Percentiles rank a stretch among this genome's conserved stretches.
Conservation (phyloP, 2,888 invertebrate species). For the Pinctada fucata region DNA sequence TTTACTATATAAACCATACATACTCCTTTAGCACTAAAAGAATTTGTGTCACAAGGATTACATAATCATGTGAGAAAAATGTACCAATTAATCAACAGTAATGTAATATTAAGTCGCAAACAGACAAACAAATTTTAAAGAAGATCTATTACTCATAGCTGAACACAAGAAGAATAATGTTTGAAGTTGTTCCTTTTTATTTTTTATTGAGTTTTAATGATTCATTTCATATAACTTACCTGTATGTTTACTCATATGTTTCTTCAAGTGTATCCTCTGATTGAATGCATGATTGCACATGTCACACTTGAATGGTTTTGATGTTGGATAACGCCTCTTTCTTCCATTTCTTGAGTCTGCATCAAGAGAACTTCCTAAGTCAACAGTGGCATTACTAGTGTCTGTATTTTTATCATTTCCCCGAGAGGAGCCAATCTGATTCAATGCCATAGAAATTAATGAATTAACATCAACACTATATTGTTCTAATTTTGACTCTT, state of each 20-base stretch:
- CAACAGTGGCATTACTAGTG: background rate
- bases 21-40: no score
- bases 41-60: no score
- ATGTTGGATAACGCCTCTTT: constrained; percentile 66
- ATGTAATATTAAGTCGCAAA: no score
- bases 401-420: background rate
- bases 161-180: no score
- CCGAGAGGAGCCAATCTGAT: background rate
- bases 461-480: constrained; percentile 10
- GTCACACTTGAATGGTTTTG: constrained; percentile 74
- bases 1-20: no score
- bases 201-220: no score
- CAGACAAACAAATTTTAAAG: no score
- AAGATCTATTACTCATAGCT: no score
- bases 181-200: no score
- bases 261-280: constrained; percentile 76
- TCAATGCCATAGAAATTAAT: constrained; percentile 8
- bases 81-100: no score
- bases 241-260: constrained; percentile 77
- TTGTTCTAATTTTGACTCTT: background rate
- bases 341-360: constrained; percentile 34
- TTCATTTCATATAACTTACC: constrained; percentile 50
- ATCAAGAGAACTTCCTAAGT: background rate
- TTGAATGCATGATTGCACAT: constrained; percentile 74
- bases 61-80: no score